Evolutionary conservation across 2,888 invertebrate genomes (phyloP).

Genomic region (Ectemnius cavifrons): DNA sequence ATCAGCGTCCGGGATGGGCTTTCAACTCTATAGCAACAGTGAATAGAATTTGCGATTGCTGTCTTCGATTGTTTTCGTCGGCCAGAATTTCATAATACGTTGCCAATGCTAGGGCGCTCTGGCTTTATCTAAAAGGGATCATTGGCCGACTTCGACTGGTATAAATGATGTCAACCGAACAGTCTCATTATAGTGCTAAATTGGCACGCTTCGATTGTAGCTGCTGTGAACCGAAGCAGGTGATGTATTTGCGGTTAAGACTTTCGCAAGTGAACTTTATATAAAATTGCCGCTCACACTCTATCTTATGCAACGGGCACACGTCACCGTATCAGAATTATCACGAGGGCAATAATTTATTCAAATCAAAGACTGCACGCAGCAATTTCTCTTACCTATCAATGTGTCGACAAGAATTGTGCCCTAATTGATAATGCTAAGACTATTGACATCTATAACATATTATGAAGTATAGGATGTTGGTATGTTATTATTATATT

Average conservation of each 20-base stretch:
- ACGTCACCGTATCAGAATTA: constrained; percentile 39
- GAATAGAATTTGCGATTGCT: too few relatives aligned
- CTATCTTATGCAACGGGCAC: constrained; percentile 27
- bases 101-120: constrained; percentile 37
- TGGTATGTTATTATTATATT: too few relatives aligned
- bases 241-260: constrained; percentile 39
- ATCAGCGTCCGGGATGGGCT: too few relatives aligned
- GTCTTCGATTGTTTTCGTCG: constrained; percentile 42
- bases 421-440: constrained; percentile 13
- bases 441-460: constrained; percentile 15
- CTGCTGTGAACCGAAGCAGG: constrained; percentile 31
- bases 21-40: too few relatives aligned
- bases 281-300: constrained; percentile 40
- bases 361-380: constrained; percentile 45
- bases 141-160: constrained; percentile 55
- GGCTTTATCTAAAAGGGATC: constrained; percentile 56
- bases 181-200: constrained; percentile 35
- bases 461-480: too few relatives aligned
- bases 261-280: constrained; percentile 55
- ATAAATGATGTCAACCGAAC: constrained; percentile 49
- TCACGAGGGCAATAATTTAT: constrained; percentile 48
- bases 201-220: constrained; percentile 50
- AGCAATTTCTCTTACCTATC: constrained; percentile 28
- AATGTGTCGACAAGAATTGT: constrained; percentile 19
- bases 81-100: constrained; percentile 42